Conservation (phyloP, 2,888 invertebrate genomes). For the Dryococelus australis region DNA sequence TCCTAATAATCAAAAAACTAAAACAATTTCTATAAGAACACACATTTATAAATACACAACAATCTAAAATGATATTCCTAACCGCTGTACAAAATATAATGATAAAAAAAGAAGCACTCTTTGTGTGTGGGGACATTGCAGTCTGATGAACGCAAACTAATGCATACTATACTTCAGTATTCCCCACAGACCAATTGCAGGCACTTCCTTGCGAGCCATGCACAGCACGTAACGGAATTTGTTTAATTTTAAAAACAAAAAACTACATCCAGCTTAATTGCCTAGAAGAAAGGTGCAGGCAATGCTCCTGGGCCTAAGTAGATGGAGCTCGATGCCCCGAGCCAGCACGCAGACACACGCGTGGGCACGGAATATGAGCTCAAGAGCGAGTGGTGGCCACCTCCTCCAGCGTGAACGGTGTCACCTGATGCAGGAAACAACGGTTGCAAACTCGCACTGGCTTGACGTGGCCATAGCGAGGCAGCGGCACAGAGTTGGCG, state of each 20-base stretch:
- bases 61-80: background rate
- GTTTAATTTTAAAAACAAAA: background rate
- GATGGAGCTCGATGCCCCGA: background rate
- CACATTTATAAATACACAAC: background rate
- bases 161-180: background rate
- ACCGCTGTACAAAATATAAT: background rate
- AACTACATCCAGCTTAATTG: background rate
- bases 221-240: background rate
- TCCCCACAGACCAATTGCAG: background rate
- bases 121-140: background rate
- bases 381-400: constrained; percentile 35
- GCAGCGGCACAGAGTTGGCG: constrained; percentile 89
- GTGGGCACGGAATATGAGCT: background rate
- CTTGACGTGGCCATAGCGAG: constrained; percentile 89
- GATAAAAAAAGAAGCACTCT: background rate
- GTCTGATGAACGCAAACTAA: background rate
- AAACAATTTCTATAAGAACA: background rate
- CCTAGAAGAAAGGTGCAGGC: background rate
- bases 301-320: background rate
- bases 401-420: constrained; percentile 64
- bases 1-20: background rate
- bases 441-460: constrained; percentile 94
- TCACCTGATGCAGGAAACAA: constrained; percentile 79
- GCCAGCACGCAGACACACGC: background rate
- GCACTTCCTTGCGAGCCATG: background rate